phyloP scores from a whole-genome alignment of 2,888 invertebrate species.

The Diarsia rubi region DNA sequence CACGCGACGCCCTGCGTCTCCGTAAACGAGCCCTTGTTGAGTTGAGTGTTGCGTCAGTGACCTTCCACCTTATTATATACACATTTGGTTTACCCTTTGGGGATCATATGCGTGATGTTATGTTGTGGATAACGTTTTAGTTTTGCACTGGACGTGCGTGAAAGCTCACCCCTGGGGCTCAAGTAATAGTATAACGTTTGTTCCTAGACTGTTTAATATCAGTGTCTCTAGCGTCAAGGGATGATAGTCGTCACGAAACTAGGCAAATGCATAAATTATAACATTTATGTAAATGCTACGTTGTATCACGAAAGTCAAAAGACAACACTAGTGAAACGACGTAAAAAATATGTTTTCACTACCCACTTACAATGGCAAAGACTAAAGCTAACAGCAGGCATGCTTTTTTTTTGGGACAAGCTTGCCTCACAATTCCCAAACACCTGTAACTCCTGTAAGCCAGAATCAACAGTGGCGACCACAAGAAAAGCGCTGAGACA shows the following conservation, averaged over 20 bases:
- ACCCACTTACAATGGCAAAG: no score
- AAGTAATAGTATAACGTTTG: not conserved
- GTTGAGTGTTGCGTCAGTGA: no score
- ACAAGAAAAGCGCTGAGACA: no score
- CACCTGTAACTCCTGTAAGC: no score
- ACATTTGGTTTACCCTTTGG: not conserved
- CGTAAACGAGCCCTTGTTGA: no score
- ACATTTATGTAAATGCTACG: not conserved
- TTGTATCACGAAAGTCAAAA: no score
- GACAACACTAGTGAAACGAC: not conserved
- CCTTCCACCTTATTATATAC: not conserved
- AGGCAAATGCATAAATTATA: slow-evolving; percentile 12
- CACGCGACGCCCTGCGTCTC: no score
- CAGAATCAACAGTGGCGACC: no score
- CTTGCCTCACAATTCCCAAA: no score
- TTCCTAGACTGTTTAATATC: not conserved
- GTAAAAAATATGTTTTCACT: no score
- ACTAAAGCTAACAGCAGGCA: no score
- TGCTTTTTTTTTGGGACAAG: no score
- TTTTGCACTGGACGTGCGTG: slow-evolving; percentile 2
- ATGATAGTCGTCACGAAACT: slow-evolving; percentile 5
- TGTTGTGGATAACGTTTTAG: not conserved
- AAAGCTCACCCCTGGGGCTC: not conserved
- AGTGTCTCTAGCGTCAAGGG: slow-evolving; percentile 4
- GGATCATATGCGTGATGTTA: not conserved